These are phyloP conservation scores for Zaprionus ornatus DNA, from an alignment of 1,140 invertebrate genomes.

Conservation along the genomic window DNA sequence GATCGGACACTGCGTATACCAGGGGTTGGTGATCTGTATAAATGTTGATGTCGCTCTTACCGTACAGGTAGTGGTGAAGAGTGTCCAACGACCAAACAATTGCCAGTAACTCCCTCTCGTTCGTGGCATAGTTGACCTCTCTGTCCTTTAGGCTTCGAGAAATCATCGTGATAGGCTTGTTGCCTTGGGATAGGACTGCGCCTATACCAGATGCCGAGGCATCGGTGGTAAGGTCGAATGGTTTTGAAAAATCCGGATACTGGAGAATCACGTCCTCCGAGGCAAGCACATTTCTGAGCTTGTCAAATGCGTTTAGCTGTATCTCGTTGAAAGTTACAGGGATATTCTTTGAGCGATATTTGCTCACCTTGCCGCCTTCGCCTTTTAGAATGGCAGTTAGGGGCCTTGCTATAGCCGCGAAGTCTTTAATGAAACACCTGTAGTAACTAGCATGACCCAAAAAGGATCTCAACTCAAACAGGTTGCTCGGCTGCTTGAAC, in stretches of 20 bases:
- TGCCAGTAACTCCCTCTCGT: neutral
- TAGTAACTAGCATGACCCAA: neutral
- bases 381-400: neutral
- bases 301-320: conserved; percentile 6
- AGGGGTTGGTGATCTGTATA: neutral
- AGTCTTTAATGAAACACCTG: neutral
- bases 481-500: neutral
- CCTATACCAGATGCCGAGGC: neutral
- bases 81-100: neutral
- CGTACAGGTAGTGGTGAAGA: neutral
- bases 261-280: too few species aligned
- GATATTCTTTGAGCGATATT: too few species aligned
- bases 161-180: neutral
- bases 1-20: neutral
- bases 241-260: neutral
- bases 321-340: neutral
- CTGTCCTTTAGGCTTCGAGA: too few species aligned
- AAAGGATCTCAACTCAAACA: neutral
- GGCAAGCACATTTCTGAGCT: too few species aligned
- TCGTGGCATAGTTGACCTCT: too few species aligned
- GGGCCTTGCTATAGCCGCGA: neutral
- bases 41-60: neutral
- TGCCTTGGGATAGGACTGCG: too few species aligned
- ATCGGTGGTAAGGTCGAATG: neutral
- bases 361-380: too few species aligned